These are phyloP conservation scores for Pagetopsis macropterus DNA, from an alignment of 2,797 vertebrate genomes.

Conservation along the genomic window DNA sequence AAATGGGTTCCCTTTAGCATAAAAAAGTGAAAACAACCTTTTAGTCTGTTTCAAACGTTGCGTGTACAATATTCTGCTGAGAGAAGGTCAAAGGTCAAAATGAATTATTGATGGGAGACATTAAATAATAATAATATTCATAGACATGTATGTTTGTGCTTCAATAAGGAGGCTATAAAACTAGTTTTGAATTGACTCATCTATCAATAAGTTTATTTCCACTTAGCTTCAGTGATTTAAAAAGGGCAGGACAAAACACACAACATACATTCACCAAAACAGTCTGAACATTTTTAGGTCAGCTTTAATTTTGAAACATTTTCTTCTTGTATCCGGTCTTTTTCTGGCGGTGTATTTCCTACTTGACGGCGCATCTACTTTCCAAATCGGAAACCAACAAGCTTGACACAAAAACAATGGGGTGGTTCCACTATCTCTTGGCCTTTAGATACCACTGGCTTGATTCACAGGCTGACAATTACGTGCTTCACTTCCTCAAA, in stretches of 20 bases:
- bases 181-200: not conserved
- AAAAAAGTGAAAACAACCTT: not conserved
- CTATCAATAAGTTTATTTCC: not conserved
- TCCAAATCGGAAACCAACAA: constrained; percentile 68
- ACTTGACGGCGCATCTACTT: constrained; percentile 19
- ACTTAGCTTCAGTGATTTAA: not conserved
- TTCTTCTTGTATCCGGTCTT: constrained; percentile 16
- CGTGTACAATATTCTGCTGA: not conserved
- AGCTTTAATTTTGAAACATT: constrained; percentile 49
- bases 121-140: not conserved
- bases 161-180: not conserved
- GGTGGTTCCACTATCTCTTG: constrained; percentile 32
- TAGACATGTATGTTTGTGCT: not conserved
- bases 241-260: not conserved
- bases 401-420: constrained; percentile 7
- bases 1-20: not conserved
- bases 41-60: too few relatives aligned
- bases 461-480: not conserved
- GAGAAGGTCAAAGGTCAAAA: not conserved
- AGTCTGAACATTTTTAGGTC: rapidly evolving
- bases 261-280: not conserved
- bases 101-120: not conserved
- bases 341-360: not conserved
- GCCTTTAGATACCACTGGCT: not conserved
- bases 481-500: constrained; percentile 4